Evolutionary conservation across 2,113 vertebrate genomes (phyloP).

Genomic region (Podarcis muralis): DNA sequence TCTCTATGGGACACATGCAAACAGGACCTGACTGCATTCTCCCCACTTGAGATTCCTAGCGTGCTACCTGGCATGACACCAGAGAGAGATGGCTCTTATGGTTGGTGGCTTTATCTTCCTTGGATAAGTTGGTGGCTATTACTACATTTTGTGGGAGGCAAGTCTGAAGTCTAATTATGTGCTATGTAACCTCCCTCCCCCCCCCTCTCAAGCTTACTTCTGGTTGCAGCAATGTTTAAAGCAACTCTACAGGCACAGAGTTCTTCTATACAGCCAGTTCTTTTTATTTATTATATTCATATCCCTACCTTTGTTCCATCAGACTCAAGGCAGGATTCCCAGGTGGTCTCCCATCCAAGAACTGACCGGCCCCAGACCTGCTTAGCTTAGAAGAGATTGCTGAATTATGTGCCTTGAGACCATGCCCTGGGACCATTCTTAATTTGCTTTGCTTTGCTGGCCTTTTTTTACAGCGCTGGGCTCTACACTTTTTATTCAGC

Average conservation of each 20-base stretch:
- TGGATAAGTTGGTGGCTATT: no score
- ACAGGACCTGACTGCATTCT: no score
- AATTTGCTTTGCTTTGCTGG: background rate
- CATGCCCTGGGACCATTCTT: background rate
- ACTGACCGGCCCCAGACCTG: background rate
- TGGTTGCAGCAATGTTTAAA: no score
- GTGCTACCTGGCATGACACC: no score
- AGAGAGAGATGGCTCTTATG: no score
- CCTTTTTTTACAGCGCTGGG: background rate
- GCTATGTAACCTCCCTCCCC: no score
- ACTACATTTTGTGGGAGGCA: no score
- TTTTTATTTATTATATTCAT: background rate
- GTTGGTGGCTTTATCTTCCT: no score
- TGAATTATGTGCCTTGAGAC: background rate
- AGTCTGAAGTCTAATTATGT: no score
- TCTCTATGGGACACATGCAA: no score
- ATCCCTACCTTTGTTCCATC: background rate
- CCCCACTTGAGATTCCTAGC: no score
- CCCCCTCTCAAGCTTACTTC: no score
- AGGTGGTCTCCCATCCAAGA: background rate
- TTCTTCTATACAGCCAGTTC: background rate
- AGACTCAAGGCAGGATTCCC: background rate
- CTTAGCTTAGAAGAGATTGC: background rate
- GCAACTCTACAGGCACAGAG: background rate
- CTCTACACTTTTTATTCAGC: background rate